Evolutionary conservation across 2,113 vertebrate genomes (phyloP).

Genomic region (Oreocharis arfaki): DNA sequence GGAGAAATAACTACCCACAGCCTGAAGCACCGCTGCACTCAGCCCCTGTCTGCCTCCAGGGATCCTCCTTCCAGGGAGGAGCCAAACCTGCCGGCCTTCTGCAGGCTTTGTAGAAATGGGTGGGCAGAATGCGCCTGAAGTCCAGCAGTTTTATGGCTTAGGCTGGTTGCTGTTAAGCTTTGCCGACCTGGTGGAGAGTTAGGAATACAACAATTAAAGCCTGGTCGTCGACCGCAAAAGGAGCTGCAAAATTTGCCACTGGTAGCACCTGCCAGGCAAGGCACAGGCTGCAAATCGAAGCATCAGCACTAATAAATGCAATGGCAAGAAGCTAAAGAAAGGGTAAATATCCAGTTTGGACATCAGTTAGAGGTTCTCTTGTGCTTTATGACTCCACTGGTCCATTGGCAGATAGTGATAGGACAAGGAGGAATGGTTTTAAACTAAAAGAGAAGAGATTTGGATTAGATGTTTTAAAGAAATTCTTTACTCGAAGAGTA

Average conservation of each 20-base stretch:
- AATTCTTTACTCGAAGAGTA: neutral
- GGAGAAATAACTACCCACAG: neutral
- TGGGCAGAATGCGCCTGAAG: neutral
- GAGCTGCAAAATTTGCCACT: neutral
- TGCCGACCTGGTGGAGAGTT: neutral
- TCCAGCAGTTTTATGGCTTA: neutral
- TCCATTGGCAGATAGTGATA: neutral
- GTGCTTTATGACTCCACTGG: neutral
- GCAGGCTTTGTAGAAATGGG: neutral
- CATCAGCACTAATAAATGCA: neutral
- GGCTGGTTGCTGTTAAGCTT: neutral
- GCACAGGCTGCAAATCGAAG: neutral
- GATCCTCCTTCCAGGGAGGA: neutral
- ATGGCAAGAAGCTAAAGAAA: neutral
- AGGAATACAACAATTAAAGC: neutral
- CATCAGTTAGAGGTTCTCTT: neutral
- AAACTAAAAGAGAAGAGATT: neutral
- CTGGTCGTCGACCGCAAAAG: neutral
- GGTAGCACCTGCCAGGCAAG: neutral
- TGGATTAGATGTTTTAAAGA: neutral
- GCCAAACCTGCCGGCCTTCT: neutral
- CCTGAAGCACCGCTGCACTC: neutral
- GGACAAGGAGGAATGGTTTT: neutral
- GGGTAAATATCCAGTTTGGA: neutral
- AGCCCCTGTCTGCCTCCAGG: neutral